Base-by-base conservation (phyloP, 2,888 invertebrate genomes). In the Liposcelis brunnea region DNA sequence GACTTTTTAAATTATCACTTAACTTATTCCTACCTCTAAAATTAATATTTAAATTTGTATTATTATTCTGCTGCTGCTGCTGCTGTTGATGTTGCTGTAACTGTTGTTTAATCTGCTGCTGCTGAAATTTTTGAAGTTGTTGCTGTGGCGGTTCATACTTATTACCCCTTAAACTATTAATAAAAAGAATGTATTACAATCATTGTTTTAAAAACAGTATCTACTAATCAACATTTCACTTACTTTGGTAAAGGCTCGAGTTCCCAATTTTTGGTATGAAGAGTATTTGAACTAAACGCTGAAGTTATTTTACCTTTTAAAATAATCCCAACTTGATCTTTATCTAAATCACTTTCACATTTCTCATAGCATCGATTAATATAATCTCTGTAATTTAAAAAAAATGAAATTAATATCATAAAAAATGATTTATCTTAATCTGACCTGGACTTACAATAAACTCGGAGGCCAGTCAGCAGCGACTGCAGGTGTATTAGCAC, bases 211-310 rank as follows among this genome's bases (percentile, higher is more conserved):
- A 35, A 35, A 35, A 35, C 14, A 6, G 4, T 4, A 35, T 16
- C 10, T 10, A 35, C 5, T 35, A 35, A 35, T 15, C 7, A 5
- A 35, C 7, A 6, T 7, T 6, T 40, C 36, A 50, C 55, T 50
- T 51, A 56, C 56, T 53, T 84, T 35, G 95, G 95, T 53, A 95
- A 72, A 26, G 93, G 86, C 61, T 97, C 95, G 51, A 75, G 77
- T 55, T 82, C 81, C 98, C 98, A 98, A 67, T 97, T 87, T 58
- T 89, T 84, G 1, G 80, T 78, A 75, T 82, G 82, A 37, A 91
- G 72, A 52, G 84, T 82, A 50, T 87, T 87, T 55, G 82, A 81
- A 58, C 82, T 82, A 40, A 90, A 86, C 12, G 93, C 85, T 47
- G 83, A 78, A 44, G 89, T 90, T 50, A 97, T 82, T 66, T 93